Conservation (phyloP, 2,113 vertebrate genomes). For the Acanthochromis polyacanthus region DNA sequence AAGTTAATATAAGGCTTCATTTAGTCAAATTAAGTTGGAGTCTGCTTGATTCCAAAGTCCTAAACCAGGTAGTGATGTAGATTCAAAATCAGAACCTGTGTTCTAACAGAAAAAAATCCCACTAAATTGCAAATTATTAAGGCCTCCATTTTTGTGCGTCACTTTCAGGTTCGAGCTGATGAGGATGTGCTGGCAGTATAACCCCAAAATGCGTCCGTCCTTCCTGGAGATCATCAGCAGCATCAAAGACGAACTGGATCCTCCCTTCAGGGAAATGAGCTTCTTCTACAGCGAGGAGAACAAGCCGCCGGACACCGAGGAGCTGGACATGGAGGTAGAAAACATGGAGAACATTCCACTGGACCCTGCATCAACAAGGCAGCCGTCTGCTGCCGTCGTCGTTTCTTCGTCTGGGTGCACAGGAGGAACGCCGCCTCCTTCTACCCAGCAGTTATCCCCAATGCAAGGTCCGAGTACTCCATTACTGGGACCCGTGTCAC, state of each 20-base stretch:
- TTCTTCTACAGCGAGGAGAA: conserved; percentile 99
- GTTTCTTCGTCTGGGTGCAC: conserved; percentile 61
- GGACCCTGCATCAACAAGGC: conserved; percentile 91
- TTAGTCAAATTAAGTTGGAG: background rate
- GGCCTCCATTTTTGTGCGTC: background rate
- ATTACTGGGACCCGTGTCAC: conserved; percentile 70
- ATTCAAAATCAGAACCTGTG: background rate
- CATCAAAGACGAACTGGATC: conserved; percentile 95
- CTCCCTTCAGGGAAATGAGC: conserved; percentile 93
- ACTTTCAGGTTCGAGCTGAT: conserved; percentile 93
- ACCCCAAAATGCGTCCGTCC: conserved; percentile 96
- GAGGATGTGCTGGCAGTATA: conserved; percentile 99
- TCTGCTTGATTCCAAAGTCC: background rate
- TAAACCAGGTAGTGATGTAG: background rate
- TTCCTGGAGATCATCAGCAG: conserved; percentile 98
- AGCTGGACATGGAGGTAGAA: conserved; percentile 95
- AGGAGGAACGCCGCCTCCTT: conserved; percentile 62
- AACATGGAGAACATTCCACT: conserved; percentile 98
- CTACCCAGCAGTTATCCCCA: conserved; percentile 72
- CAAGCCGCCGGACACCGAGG: conserved; percentile 95
- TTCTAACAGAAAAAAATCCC: background rate
- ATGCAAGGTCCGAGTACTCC: conserved; percentile 75
- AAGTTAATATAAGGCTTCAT: background rate
- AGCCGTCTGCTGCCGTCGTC: conserved; percentile 76
- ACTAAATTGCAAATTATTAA: background rate